phyloP scores from a whole-genome alignment of 2,888 invertebrate genomes.

The Polyommatus icarus region DNA sequence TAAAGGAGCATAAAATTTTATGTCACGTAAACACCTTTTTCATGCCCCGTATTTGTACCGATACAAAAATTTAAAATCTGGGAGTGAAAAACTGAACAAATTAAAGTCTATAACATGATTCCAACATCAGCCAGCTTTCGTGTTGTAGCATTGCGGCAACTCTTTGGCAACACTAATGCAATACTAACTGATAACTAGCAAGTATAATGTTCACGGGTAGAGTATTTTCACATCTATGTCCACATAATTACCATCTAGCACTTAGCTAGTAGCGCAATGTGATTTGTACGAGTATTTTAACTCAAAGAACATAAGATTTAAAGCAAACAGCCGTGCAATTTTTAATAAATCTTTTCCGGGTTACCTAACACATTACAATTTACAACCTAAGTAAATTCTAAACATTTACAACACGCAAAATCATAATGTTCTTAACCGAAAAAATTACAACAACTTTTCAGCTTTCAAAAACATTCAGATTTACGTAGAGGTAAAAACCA shows the following conservation, averaged over 20 bases:
- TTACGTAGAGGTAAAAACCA: not conserved
- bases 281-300: not conserved
- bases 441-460: no score
- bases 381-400: no score
- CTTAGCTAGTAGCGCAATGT: constrained; percentile 2
- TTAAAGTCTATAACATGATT: not conserved
- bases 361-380: not conserved
- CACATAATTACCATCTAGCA: not conserved
- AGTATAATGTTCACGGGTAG: not conserved
- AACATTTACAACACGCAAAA: no score
- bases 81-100: not conserved
- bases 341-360: not conserved
- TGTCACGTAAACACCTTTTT: not conserved
- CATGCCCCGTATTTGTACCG: not conserved
- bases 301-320: not conserved
- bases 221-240: constrained; percentile 24
- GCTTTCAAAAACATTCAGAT: no score
- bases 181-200: constrained; percentile 20
- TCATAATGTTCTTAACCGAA: no score
- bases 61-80: not conserved
- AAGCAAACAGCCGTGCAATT: not conserved
- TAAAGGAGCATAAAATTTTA: not conserved
- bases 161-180: constrained; percentile 16
- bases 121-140: not conserved
- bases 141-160: constrained; percentile 7